Base-by-base conservation (phyloP, 2,888 invertebrate species). In the Ernsta delagoae region DNA sequence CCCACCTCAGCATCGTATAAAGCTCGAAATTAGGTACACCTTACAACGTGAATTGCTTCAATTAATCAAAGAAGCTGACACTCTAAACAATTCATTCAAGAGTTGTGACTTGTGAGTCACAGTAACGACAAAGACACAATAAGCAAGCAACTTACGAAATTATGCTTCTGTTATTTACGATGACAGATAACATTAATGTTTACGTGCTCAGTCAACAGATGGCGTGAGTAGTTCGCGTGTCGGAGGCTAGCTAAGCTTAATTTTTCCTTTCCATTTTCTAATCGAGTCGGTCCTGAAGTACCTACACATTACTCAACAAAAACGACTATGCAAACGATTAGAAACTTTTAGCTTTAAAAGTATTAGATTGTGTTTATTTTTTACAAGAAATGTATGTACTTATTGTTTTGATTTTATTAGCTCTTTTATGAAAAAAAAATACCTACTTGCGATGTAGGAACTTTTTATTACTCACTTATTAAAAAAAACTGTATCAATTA, bases 211-310 rank as follows among this genome's bases (percentile, higher is more conserved):
- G 43, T 59, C 65, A 65, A 59, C 65, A 65, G 65, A 65, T 65
- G 65, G 65, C 65, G 65, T 65, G 65, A 16, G 65, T 11, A 24
- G 24, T 8, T 65, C 65, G 65, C 65, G 59, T 65, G 65, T 34
- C 54, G 39, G 12, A n/a, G n/a, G 48, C n/a, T 12, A n/a, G 43
- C 34, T 8, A 53, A 24, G 36, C 48, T 36, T 48, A 12, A 59
- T 50, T 65, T 57, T 65, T 57, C 65, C 61, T 65, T 65, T 65
- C 65, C 45, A 65, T 50, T 59, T 59, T 57, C 34, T 64, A 64
- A 50, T 62, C 36, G 36, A 62, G 57, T 56, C 64, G 43, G 12
- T 45, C 6, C 36, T n/a, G 11, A 6, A 31, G 31, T n/a, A n/a
- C n/a, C n/a, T 31, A 31, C 31, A 31, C 31, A 31, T 31, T 31